Evolutionary conservation across 2,113 vertebrate genomes (phyloP).

Genomic region (Rhinogobius similis): DNA sequence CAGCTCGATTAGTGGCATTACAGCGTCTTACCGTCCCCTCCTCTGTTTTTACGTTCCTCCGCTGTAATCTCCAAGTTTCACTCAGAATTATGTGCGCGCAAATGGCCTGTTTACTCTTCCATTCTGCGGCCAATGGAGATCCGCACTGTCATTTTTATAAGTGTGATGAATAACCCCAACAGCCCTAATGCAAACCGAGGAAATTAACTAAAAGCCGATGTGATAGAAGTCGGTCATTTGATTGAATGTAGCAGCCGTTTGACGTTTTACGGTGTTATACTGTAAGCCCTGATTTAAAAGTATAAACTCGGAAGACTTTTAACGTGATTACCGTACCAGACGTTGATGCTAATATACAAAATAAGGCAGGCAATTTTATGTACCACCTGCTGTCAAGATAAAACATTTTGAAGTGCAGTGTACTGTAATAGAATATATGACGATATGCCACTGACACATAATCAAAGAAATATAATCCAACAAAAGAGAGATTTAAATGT

Average conservation of each 20-base stretch:
- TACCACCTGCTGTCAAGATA: too few species aligned
- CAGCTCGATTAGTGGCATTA: slow-evolving; percentile 5
- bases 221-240: background rate
- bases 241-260: background rate
- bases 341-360: too few species aligned
- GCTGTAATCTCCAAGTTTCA: slow-evolving; percentile 6
- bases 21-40: background rate
- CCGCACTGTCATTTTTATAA: slow-evolving; percentile 1
- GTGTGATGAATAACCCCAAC: slow-evolving; percentile 6
- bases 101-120: background rate
- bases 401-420: too few species aligned
- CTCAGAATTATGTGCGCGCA: background rate
- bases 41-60: background rate
- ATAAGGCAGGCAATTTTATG: too few species aligned
- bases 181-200: slow-evolving; percentile 4
- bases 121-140: background rate
- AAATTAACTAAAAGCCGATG: slow-evolving; percentile 6
- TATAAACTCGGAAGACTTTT: background rate
- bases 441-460: too few species aligned
- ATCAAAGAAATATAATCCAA: too few species aligned
- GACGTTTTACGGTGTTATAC: background rate
- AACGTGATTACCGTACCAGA: background rate
- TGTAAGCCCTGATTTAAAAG: background rate
- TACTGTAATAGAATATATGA: too few species aligned
- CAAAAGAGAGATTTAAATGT: too few species aligned